Percentiles rank a stretch among this genome's conserved stretches.
Evolutionary conservation across 37 sponge, comb jelly and placozoan species (phyloP).

Genomic region (Petrosia ficiformis): DNA sequence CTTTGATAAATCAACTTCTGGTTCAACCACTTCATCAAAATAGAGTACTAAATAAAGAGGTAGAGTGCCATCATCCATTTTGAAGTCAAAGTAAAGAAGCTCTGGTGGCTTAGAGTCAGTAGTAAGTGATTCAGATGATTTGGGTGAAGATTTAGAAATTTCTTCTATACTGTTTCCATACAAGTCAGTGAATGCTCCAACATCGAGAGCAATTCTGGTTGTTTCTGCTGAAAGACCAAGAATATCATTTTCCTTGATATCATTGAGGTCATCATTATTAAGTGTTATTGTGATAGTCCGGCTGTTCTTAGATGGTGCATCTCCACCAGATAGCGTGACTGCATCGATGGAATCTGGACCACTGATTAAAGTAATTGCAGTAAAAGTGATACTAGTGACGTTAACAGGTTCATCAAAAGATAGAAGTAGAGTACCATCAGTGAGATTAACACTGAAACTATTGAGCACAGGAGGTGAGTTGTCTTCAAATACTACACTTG

Average conservation of each 20-base stretch:
- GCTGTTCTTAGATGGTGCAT: constrained; percentile 13
- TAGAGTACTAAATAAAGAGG: constrained; percentile 70
- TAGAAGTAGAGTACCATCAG: constrained; percentile 46
- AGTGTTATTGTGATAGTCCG: constrained; percentile 47
- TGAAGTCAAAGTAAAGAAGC: constrained; percentile 75
- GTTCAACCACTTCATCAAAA: constrained; percentile 77
- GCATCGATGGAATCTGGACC: constrained; percentile 24
- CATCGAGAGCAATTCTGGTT: constrained; percentile 50
- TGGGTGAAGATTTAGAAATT: constrained; percentile 28
- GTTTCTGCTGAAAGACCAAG: constrained; percentile 53
- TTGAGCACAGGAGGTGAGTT: constrained; percentile 48
- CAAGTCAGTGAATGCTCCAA: constrained; percentile 60
- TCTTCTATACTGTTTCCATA: constrained; percentile 40
- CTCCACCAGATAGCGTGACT: constrained; percentile 55
- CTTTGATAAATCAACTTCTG: constrained; percentile 15
- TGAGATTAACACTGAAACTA: constrained; percentile 56
- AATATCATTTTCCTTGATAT: constrained; percentile 32
- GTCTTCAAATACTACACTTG: constrained; percentile 37
- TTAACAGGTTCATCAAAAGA: constrained; percentile 80
- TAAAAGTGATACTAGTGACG: constrained; percentile 24
- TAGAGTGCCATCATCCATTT: constrained; percentile 66
- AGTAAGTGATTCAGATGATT: constrained; percentile 3
- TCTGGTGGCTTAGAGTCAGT: constrained; percentile 66
- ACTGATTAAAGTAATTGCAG: constrained; percentile 39
- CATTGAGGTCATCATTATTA: constrained; percentile 44